A percentile compares a stretch with the other conserved stretches of the same genome.
phyloP scores from a whole-genome alignment of 2,113 vertebrate genomes.

The Thamnophis sirtalis region DNA sequence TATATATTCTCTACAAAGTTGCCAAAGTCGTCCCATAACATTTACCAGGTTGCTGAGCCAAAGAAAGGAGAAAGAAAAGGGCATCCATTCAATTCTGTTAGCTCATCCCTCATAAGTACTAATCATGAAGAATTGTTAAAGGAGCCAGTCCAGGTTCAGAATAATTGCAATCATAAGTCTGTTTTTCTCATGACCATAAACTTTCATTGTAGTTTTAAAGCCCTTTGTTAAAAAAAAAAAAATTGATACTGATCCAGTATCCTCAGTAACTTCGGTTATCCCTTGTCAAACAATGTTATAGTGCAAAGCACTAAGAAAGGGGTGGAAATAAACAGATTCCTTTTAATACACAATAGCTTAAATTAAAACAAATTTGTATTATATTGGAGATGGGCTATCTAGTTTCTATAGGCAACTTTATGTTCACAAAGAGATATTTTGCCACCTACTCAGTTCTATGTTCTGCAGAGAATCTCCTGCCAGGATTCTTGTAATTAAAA shows the following conservation, averaged over 20 bases:
- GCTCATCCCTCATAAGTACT: slow-evolving; percentile 24
- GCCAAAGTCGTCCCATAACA: not conserved
- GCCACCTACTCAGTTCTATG: not conserved
- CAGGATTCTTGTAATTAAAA: not conserved
- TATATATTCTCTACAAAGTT: not conserved
- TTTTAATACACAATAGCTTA: not conserved
- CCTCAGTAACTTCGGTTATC: slow-evolving; percentile 25
- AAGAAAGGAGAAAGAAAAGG: slow-evolving; percentile 29
- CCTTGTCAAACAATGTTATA: slow-evolving; percentile 44
- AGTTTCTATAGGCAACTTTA: not conserved
- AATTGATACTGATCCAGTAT: not conserved
- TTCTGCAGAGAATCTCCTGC: not conserved
- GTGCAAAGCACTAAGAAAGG: not conserved
- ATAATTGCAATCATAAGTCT: slow-evolving; percentile 1
- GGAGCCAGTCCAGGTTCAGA: not conserved
- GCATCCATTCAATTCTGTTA: slow-evolving; percentile 27
- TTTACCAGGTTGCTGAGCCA: slow-evolving; percentile 10
- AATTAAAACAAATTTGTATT: not conserved
- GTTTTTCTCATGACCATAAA: slow-evolving; percentile 35
- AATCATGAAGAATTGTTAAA: slow-evolving; percentile 32
- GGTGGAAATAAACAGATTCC: not conserved
- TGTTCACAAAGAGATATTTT: not conserved
- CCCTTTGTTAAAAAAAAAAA: not conserved
- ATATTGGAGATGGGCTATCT: not conserved
- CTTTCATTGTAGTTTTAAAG: slow-evolving; percentile 36